Evolutionary conservation across 2,113 vertebrate genomes (phyloP), one percentile per base, ranked within the genome.

Genomic region (Actinemys pallida): DNA sequence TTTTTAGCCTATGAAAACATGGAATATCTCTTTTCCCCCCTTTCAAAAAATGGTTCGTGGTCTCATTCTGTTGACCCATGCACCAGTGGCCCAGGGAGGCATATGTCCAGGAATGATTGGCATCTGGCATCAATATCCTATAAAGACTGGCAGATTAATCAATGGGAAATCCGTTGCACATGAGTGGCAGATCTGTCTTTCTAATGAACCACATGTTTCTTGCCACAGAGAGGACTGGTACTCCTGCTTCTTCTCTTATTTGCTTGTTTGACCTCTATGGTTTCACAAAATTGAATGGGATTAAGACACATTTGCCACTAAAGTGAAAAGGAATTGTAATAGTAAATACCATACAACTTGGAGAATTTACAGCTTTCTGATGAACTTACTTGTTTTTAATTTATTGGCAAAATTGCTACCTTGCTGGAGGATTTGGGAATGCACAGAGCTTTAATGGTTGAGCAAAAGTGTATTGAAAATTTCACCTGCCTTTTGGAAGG

Each of bases 201-300:
- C 42, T 79, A 91, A 83, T 76, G 39, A 87, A 93, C 35, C 76
- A 86, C 42, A 29, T 1, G 19, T 75, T 92, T 86, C 35, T 89
- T 45, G 10, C 83, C 53, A 54, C 45, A 76, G 75, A 81, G 76
- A 93, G 84, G 72, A 39, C 29, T 94, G 80, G 83, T 83, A 3
- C 84, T 96, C 86, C 24, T 45, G 69, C 79, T 89, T 78, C 8
- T 95, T 97, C 91, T 83, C 56, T 50, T 88, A 3, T 83, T 95
- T 92, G 42, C 87, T 89, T 93, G 80, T 14, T 22, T 72, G 88
- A 54, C 45, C 86, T 42, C 76, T 29, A 4, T 1, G 1, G 53
- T 76, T 95, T 96, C 56, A 82, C 86, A 94, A 95, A 81, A 29
- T 83, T 95, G 29, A 49, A 90, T 78, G 45, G 42, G 57, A 50